A percentile compares a stretch with the other conserved stretches of the same genome.
phyloP scores from a whole-genome alignment of 2,797 vertebrate species.

The Brachyrhaphis roseni region DNA sequence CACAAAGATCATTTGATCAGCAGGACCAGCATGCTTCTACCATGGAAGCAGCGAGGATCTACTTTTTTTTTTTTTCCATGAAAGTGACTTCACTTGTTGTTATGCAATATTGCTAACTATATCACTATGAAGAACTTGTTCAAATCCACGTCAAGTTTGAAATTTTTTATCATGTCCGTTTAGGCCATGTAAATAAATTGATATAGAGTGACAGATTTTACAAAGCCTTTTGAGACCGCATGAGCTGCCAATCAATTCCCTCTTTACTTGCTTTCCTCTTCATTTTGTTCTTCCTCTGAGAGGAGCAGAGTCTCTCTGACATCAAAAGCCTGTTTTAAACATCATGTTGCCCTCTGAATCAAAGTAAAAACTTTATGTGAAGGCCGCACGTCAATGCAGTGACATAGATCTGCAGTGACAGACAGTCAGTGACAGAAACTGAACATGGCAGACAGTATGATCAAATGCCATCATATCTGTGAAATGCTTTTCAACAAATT shows the following conservation, averaged over 20 bases:
- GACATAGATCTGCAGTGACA: conserved; percentile 42
- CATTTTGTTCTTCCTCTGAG: conserved; percentile 62
- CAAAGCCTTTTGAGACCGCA: conserved; percentile 62
- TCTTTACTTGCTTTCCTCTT: conserved; percentile 67
- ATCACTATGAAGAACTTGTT: not conserved
- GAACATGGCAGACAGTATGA: conserved; percentile 52
- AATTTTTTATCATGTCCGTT: conserved; percentile 45
- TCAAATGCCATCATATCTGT: conserved; percentile 24
- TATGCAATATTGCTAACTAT: not conserved
- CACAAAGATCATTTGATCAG: not conserved
- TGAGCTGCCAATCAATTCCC: conserved; percentile 64
- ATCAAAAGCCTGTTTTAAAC: conserved; percentile 66
- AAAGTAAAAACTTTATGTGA: conserved; percentile 50
- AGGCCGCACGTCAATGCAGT: conserved; percentile 20
- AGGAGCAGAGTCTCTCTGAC: conserved; percentile 50
- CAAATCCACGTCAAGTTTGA: conserved; percentile 14
- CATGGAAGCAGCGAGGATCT: not conserved
- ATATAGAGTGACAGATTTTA: conserved; percentile 65
- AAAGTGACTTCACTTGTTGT: not conserved
- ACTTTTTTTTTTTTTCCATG: not conserved
- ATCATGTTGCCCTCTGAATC: conserved; percentile 54
- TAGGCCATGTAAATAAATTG: conserved; percentile 43
- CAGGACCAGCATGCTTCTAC: not conserved
- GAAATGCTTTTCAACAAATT: conserved; percentile 9
- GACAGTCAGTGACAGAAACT: conserved; percentile 51